phyloP scores from a whole-genome alignment of 2,888 invertebrate genomes.

The Crocallis elinguaria region DNA sequence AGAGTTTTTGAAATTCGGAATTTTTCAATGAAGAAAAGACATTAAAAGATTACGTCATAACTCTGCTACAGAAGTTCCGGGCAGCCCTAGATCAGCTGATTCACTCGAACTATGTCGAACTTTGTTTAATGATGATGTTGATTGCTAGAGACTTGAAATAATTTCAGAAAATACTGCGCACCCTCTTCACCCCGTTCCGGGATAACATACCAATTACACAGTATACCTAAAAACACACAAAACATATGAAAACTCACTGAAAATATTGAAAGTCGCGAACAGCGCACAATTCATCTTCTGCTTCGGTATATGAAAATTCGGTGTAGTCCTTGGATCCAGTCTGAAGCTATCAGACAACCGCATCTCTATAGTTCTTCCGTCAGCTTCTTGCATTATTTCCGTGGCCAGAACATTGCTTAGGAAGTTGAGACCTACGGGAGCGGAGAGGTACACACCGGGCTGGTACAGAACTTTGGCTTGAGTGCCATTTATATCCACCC shows the following conservation, averaged over 20 bases:
- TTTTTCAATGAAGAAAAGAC: no score
- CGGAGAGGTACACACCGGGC: neutral
- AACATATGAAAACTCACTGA: slow-evolving; percentile 13
- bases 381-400: neutral
- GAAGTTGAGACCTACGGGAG: neutral
- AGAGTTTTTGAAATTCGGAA: no score
- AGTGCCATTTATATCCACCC: neutral
- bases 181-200: no score
- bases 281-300: slow-evolving; percentile 27
- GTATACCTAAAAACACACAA: no score
- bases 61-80: no score
- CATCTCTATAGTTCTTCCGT: neutral
- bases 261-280: slow-evolving; percentile 34
- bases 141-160: no score
- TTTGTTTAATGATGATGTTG: no score
- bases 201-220: no score
- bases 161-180: no score
- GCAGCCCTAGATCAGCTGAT: no score
- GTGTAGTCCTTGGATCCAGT: neutral
- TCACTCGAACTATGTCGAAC: no score
- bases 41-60: no score
- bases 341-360: neutral
- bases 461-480: neutral
- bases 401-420: neutral
- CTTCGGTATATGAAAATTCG: slow-evolving; percentile 6